These are phyloP conservation scores for Ophion ellenae DNA, from an alignment of 2,888 invertebrate species.

Conservation along the genomic window DNA sequence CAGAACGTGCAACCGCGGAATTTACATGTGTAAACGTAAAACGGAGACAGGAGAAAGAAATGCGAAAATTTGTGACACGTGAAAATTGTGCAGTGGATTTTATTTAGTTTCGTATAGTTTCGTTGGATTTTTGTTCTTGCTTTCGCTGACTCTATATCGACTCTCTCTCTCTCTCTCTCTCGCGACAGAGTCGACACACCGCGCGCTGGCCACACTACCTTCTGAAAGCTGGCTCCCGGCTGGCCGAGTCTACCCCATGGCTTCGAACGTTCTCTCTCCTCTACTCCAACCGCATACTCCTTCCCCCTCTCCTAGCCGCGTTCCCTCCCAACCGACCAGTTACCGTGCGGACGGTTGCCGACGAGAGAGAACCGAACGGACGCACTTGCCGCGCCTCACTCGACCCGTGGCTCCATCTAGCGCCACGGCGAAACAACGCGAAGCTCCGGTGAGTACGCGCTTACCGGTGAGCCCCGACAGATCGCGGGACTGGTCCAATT, in stretches of 20 bases:
- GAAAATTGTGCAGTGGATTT: conserved; percentile 21
- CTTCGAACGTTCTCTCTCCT: conserved; percentile 57
- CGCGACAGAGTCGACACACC: conserved; percentile 64
- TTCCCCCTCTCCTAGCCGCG: conserved; percentile 43
- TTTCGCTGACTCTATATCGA: not conserved
- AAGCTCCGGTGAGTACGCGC: not conserved
- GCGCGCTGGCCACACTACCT: conserved; percentile 68
- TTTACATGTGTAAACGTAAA: conserved; percentile 22
- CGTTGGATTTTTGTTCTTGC: conserved; percentile 30
- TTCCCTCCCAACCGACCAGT: not conserved
- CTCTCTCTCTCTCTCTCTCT: conserved; percentile 29
- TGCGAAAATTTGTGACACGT: conserved; percentile 15
- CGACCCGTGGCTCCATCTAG: not conserved
- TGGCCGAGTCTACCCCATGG: conserved; percentile 67
- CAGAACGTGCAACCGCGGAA: conserved; percentile 11
- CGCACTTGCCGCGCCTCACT: not conserved
- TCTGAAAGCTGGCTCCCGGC: conserved; percentile 69
- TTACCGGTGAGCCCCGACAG: not conserved
- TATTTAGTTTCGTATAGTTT: conserved; percentile 50
- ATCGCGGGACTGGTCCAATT: not conserved
- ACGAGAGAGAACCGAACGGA: conserved; percentile 17
- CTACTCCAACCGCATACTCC: conserved; percentile 55
- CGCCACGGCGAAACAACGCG: not conserved
- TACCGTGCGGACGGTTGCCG: conserved; percentile 9
- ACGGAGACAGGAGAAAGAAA: conserved; percentile 3